Base-by-base conservation (phyloP, 2,113 vertebrate species). In the Engraulis encrasicolus region DNA sequence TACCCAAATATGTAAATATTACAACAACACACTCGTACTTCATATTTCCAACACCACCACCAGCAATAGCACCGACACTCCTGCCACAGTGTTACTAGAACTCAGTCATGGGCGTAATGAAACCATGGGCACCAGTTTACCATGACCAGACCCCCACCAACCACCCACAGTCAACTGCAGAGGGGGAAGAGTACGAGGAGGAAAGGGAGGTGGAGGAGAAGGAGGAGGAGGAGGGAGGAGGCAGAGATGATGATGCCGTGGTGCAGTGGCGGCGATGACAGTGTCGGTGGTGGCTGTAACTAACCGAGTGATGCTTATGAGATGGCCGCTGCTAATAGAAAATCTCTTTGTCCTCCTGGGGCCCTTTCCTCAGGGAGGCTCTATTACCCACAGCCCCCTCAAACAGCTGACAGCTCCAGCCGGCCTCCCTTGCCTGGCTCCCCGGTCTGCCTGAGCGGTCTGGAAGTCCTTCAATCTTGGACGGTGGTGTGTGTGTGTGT, bases 341-440 rank as follows among this genome's bases (percentile, higher is more conserved):
- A 90, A 88, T 79, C 80, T 38, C 38, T 48, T 38, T 20, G 61
- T 20, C 81, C 89, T 87, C 88, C 50, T 2, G 87, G 86, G 91
- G 87, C 77, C 52, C 45, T 40, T 15, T 50, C 0, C 78, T 52
- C 48, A 14, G 54, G 54, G 85, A 50, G n/a, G 34, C n/a, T 82
- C 86, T 83, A 82, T 66, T 88, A 89, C 81, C 80, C 52, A 77
- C 78, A 78, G 34, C 81, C 79, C 81, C 85, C 23, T 79, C 52
- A 86, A 87, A 77, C 85, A 82, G 81, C 86, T 91, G 91, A 89
- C 91, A 87, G 83, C 66, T 83, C 81, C 86, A n/a, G n/a, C n/a
- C n/a, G n/a, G n/a, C n/a, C n/a, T n/a, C n/a, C n/a, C n/a, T n/a
- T n/a, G n/a, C n/a, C n/a, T n/a, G n/a, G n/a, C n/a, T n/a, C n/a